phyloP scores from a whole-genome alignment of 2,797 vertebrate genomes.

The Ctenopoma multispine region DNA sequence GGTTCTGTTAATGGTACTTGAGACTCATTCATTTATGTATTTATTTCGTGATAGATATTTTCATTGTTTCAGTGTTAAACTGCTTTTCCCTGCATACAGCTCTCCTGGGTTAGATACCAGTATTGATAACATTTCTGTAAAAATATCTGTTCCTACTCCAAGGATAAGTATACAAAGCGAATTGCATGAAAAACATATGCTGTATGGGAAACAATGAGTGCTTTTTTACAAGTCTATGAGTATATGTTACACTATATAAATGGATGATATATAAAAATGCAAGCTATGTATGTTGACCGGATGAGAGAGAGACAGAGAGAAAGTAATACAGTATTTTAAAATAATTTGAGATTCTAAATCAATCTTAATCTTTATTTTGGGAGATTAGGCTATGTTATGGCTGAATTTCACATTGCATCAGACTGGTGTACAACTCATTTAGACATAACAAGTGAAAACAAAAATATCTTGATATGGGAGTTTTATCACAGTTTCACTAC shows the following conservation, averaged over 20 bases:
- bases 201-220: constrained; percentile 2
- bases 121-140: neutral
- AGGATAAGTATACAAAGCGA: constrained; percentile 8
- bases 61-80: neutral
- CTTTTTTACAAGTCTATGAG: constrained; percentile 25
- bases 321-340: too few relatives aligned
- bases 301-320: constrained; percentile 14
- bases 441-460: neutral
- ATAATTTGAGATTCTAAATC: too few relatives aligned
- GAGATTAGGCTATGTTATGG: neutral
- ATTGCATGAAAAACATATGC: neutral
- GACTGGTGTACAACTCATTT: neutral
- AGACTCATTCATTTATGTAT: constrained; percentile 5
- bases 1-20: neutral
- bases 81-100: neutral
- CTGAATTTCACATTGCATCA: neutral
- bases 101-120: neutral
- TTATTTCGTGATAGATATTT: neutral
- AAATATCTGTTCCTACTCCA: neutral
- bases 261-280: constrained; percentile 81
- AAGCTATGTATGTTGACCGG: constrained; percentile 68
- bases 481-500: neutral
- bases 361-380: neutral
- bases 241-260: constrained; percentile 66
- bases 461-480: neutral